phyloP scores from a whole-genome alignment of 2,113 vertebrate species.

The Ameiurus melas region DNA sequence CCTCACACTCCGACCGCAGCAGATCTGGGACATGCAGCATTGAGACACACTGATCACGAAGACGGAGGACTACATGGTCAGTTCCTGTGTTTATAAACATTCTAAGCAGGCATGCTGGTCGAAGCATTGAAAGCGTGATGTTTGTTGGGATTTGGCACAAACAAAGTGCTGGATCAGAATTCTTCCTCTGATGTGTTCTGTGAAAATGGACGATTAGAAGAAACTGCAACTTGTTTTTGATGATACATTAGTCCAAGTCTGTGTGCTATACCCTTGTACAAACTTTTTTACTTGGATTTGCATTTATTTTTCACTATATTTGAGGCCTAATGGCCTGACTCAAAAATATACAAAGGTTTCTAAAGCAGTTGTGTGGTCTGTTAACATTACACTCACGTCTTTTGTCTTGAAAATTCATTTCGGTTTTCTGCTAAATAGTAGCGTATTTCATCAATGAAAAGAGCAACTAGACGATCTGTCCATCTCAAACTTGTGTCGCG shows the following conservation, averaged over 20 bases:
- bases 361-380: not conserved
- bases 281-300: not conserved
- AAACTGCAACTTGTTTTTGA: constrained; percentile 20
- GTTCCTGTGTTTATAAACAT: constrained; percentile 19
- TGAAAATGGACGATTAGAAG: not conserved
- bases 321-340: not conserved
- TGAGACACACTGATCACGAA: constrained; percentile 21
- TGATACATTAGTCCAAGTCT: not conserved
- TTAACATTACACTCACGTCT: not conserved
- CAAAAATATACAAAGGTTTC: constrained; percentile 12
- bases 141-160: not conserved
- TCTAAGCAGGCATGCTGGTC: not conserved
- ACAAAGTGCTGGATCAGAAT: not conserved
- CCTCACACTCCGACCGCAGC: constrained; percentile 77
- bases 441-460: not conserved
- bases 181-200: not conserved
- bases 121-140: not conserved
- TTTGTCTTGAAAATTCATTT: not conserved
- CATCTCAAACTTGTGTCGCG: not conserved
- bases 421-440: not conserved
- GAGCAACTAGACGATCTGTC: not conserved
- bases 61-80: constrained; percentile 23
- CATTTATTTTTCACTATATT: constrained; percentile 21
- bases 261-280: constrained; percentile 9
- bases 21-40: constrained; percentile 56